Base-by-base conservation (phyloP, 2,797 vertebrate genomes). In the Lepus oiostolus region DNA sequence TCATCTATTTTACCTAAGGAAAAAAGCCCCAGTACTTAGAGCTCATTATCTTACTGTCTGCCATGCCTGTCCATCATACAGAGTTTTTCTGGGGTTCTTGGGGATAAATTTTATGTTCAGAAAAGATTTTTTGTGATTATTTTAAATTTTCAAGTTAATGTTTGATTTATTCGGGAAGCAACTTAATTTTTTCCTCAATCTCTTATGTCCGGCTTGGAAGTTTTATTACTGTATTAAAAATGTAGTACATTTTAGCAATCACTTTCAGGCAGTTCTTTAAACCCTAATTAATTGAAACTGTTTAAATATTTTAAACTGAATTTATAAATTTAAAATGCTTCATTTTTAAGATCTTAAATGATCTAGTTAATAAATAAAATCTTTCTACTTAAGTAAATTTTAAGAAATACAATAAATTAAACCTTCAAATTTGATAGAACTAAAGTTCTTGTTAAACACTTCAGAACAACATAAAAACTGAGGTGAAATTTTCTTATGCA, bases 281-380 rank as follows among this genome's bases (percentile, higher is more conserved):
- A 77, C 71, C 28, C 38, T 80, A 97, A 94, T 80, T 88, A 85
- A 88, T 93, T 94, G 91, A 91, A 93, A 85, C 60, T 95, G 17
- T 81, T 97, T 79, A 68, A 94, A 88, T 19, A 96, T 79, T 90
- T 94, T 58, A 88, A 85, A 63, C n/a, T 75, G 21, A 95, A 95
- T 91, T 85, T 83, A 80, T 85, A 92, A 90, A 90, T 90, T 81
- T 88, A 47, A 96, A 91, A 88, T 77, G 35, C 52, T 83, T 82
- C 63, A 89, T 60, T 77, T 92, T 90, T 7, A 75, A 92, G 47
- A 82, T 47, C 19, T 2, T 47, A 84, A 90, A n/a, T 35, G 90
- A 12, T 68, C 52, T 88, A 80, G 67, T 68, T 91, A 83, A 35
- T 22, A 76, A 80, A 79, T 68, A 85, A 85, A 70, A 81, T 72